Conservation (phyloP, 1,140 invertebrate species). For the Zaprionus ornatus region DNA sequence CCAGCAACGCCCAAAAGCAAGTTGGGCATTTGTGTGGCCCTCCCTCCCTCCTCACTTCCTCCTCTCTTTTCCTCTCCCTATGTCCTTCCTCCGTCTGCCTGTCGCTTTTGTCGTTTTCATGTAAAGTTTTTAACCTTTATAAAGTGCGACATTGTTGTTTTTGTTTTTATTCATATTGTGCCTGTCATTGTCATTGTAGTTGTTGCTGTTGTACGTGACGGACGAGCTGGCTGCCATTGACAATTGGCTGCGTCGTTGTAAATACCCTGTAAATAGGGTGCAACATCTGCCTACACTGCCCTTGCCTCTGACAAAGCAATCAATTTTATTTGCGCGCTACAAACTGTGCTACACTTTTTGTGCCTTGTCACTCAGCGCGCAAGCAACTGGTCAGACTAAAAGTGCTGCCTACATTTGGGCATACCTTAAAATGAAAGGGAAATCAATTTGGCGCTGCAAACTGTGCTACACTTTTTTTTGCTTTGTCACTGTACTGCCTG, state of each 20-base stretch:
- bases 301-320: background rate
- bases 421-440: background rate
- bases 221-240: slow-evolving; percentile 29
- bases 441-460: background rate
- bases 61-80: background rate
- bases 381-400: background rate
- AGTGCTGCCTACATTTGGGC: background rate
- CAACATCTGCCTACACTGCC: background rate
- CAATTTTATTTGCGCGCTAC: background rate
- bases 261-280: background rate
- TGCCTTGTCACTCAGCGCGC: background rate
- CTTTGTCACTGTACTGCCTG: background rate
- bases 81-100: slow-evolving; percentile 14
- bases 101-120: slow-evolving; percentile 59
- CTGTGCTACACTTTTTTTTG: background rate
- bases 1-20: slow-evolving; percentile 33
- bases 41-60: background rate
- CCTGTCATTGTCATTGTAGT: slow-evolving; percentile 1
- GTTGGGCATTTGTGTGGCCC: slow-evolving; percentile 59
- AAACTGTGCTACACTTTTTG: background rate
- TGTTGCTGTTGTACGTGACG: slow-evolving; percentile 29
- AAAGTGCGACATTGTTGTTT: slow-evolving; percentile 47
- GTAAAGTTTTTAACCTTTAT: slow-evolving; percentile 70
- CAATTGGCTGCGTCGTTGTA: background rate
- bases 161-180: slow-evolving; percentile 11